These are phyloP conservation scores for Sebastes itinus DNA, from an alignment of 2,797 vertebrate genomes.

Conservation along the genomic window DNA sequence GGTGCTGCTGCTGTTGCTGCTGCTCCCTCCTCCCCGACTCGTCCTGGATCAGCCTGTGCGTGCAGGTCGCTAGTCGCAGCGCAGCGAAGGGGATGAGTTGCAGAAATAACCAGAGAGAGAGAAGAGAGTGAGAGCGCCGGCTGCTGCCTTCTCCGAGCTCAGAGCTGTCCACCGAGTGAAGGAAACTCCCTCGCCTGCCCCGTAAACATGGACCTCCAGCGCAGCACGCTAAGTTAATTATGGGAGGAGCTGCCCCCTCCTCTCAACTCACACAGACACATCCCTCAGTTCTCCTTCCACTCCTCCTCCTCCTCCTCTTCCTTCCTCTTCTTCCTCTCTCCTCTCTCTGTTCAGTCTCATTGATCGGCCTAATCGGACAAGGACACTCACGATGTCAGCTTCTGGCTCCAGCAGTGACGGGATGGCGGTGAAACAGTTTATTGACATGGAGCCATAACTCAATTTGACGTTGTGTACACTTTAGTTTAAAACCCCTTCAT, in stretches of 20 bases:
- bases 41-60: slow-evolving; percentile 42
- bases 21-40: slow-evolving; percentile 16
- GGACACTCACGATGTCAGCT: slow-evolving; percentile 77
- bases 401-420: slow-evolving; percentile 33
- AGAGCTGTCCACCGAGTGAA: slow-evolving; percentile 82
- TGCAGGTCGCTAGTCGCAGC: slow-evolving; percentile 42
- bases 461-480: slow-evolving; percentile 55
- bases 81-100: slow-evolving; percentile 49
- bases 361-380: slow-evolving; percentile 78
- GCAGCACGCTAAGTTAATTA: slow-evolving; percentile 83
- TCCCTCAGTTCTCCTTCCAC: slow-evolving; percentile 38
- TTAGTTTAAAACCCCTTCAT: slow-evolving; percentile 28
- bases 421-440: slow-evolving; percentile 11
- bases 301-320: slow-evolving; percentile 44
- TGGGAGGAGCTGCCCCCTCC: slow-evolving; percentile 72
- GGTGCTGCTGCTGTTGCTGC: slow-evolving; percentile 43
- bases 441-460: slow-evolving; percentile 55
- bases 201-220: slow-evolving; percentile 83
- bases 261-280: slow-evolving; percentile 29
- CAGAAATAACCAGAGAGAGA: slow-evolving; percentile 63
- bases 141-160: slow-evolving; percentile 74
- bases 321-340: slow-evolving; percentile 6
- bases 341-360: slow-evolving; percentile 74
- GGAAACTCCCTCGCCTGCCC: slow-evolving; percentile 74
- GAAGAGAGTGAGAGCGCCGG: slow-evolving; percentile 45